phyloP scores from a whole-genome alignment of 2,113 vertebrate species.

The Cinclus cinclus region DNA sequence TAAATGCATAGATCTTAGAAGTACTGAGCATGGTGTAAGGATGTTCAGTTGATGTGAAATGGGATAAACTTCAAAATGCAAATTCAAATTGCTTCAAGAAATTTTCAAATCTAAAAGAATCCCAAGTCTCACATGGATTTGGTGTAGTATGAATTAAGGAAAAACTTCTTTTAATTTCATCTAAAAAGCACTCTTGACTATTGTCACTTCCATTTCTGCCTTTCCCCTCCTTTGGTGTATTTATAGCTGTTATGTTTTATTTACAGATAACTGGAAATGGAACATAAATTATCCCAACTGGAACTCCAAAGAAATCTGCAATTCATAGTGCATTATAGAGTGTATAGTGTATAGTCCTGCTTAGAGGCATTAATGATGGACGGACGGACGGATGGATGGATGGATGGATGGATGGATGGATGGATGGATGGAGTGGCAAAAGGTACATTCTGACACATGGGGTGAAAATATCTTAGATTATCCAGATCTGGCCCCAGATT shows the following conservation, averaged over 20 bases:
- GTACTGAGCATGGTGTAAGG: neutral
- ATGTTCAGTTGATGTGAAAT: neutral
- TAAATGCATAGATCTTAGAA: neutral
- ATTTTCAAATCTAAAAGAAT: neutral
- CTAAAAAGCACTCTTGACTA: neutral
- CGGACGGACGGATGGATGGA: neutral
- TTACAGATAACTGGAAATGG: slow-evolving; percentile 11
- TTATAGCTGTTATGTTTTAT: neutral
- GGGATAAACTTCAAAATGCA: neutral
- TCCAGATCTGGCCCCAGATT: neutral
- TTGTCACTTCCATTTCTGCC: neutral
- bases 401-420: neutral
- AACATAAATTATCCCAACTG: neutral
- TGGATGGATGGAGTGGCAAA: neutral
- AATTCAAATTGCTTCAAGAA: neutral
- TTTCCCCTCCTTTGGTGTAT: neutral
- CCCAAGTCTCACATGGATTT: neutral
- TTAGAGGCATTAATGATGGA: neutral
- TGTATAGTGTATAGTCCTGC: neutral
- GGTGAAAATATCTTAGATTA: neutral
- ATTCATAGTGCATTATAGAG: neutral
- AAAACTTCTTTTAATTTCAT: neutral
- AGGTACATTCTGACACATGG: neutral
- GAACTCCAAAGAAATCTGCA: neutral
- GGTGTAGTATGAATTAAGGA: neutral